A percentile compares a stretch with the other conserved stretches of the same genome.
Conservation (phyloP, 2,797 vertebrate species). For the Microctenopoma stevenorrisi region DNA sequence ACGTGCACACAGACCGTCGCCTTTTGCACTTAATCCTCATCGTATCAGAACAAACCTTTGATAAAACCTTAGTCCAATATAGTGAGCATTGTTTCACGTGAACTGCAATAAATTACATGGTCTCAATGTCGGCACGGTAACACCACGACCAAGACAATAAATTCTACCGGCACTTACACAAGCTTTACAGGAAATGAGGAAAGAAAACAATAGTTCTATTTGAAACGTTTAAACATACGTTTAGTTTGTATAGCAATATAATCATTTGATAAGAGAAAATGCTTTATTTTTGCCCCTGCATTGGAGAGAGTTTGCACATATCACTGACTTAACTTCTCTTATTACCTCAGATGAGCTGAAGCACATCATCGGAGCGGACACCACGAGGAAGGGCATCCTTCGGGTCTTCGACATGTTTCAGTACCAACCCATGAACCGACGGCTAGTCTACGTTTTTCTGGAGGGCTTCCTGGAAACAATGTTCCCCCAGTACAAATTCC, state of each 20-base stretch:
- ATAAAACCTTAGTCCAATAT: background rate
- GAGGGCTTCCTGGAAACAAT: slow-evolving; percentile 99
- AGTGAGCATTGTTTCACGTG: no score
- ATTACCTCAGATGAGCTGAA: slow-evolving; percentile 91
- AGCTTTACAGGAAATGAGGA: no score
- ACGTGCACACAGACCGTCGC: background rate
- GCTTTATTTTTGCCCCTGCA: no score
- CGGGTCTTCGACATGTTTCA: slow-evolving; percentile 99
- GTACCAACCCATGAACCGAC: slow-evolving; percentile 96
- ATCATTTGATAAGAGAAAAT: no score
- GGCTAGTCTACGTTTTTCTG: slow-evolving; percentile 96
- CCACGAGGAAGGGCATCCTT: slow-evolving; percentile 97
- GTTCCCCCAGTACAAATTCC: slow-evolving; percentile 97
- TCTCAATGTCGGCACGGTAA: no score
- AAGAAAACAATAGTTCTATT: no score
- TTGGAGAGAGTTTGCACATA: background rate
- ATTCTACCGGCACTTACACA: no score
- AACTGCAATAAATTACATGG: no score
- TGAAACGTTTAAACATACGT: no score
- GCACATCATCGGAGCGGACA: slow-evolving; percentile 99
- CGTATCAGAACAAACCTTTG: background rate
- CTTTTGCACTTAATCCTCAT: background rate
- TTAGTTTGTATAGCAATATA: no score
- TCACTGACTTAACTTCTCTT: slow-evolving; percentile 12
- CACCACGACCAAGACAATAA: no score